phyloP scores from a whole-genome alignment of 2,797 vertebrate species.

The Enteromius unitaeniatus region DNA sequence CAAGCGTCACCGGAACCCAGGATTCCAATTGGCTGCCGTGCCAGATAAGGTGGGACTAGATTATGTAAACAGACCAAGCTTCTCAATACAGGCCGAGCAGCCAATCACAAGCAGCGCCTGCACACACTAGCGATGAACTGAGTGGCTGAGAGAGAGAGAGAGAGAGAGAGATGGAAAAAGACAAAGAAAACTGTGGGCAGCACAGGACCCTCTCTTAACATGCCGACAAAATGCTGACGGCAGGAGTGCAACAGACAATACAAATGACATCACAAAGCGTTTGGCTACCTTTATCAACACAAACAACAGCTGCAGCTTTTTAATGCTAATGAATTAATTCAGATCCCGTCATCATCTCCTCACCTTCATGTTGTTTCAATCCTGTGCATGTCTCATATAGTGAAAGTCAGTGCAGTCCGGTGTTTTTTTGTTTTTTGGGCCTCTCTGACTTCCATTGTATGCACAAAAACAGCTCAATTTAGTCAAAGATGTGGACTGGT shows the following conservation, averaged over 20 bases:
- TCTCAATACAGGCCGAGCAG: slow-evolving; percentile 40
- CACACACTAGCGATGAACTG: slow-evolving; percentile 44
- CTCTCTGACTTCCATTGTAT: not conserved
- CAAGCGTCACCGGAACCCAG: slow-evolving; percentile 55
- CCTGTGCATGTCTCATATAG: too few species aligned
- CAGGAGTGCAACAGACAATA: slow-evolving; percentile 27
- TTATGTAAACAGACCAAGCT: slow-evolving; percentile 72
- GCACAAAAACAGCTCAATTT: not conserved
- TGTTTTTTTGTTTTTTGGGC: not conserved
- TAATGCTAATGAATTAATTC: too few species aligned
- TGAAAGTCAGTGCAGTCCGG: not conserved
- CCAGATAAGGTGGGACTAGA: slow-evolving; percentile 58
- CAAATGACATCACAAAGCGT: slow-evolving; percentile 48
- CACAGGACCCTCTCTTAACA: slow-evolving; percentile 50
- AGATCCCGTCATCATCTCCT: not conserved
- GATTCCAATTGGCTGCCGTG: slow-evolving; percentile 55
- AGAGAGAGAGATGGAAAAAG: slow-evolving; percentile 45
- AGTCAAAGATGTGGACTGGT: not conserved
- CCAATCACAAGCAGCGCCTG: slow-evolving; percentile 51
- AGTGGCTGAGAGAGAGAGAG: slow-evolving; percentile 47
- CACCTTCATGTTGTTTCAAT: not conserved
- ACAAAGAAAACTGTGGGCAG: slow-evolving; percentile 51
- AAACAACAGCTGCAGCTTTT: slow-evolving; percentile 60
- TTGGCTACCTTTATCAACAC: slow-evolving; percentile 34
- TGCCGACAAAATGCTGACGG: slow-evolving; percentile 61